Conservation (phyloP, 2,113 vertebrate species). For the Chaetura pelagica region DNA sequence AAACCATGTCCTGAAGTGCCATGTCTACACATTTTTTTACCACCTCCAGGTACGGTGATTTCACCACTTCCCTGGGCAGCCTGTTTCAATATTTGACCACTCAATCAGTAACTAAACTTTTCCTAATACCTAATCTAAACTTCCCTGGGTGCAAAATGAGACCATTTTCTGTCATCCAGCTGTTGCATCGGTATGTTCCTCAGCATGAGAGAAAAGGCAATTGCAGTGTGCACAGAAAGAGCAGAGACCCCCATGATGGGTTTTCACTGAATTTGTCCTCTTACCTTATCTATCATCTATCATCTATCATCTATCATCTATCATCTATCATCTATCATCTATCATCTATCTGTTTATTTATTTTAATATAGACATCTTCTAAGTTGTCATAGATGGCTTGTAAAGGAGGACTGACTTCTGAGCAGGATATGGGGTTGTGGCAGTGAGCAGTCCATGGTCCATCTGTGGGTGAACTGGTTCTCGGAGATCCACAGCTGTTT, state of each 20-base stretch:
- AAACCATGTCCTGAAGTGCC: too few relatives aligned
- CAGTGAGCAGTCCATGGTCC: not conserved
- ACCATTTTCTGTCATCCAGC: not conserved
- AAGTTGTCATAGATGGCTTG: fast-evolving
- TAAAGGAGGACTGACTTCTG: not conserved
- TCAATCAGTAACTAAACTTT: too few relatives aligned
- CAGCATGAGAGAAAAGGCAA: not conserved
- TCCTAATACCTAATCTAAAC: too few relatives aligned
- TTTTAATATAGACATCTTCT: fast-evolving
- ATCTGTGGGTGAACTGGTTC: not conserved
- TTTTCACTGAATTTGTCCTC: not conserved
- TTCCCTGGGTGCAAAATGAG: too few relatives aligned
- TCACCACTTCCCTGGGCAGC: too few relatives aligned
- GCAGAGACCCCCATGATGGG: fast-evolving
- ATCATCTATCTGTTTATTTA: not conserved
- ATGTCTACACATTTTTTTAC: too few relatives aligned
- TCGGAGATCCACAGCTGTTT: not conserved
- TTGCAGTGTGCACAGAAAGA: not conserved
- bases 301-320: too few relatives aligned
- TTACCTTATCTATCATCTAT: too few relatives aligned
- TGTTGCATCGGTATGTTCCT: not conserved
- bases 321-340: too few relatives aligned
- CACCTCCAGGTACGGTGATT: too few relatives aligned
- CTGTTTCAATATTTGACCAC: too few relatives aligned
- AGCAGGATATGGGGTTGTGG: not conserved